phyloP scores from a whole-genome alignment of 2,888 invertebrate genomes.

The Tenodera sinensis region DNA sequence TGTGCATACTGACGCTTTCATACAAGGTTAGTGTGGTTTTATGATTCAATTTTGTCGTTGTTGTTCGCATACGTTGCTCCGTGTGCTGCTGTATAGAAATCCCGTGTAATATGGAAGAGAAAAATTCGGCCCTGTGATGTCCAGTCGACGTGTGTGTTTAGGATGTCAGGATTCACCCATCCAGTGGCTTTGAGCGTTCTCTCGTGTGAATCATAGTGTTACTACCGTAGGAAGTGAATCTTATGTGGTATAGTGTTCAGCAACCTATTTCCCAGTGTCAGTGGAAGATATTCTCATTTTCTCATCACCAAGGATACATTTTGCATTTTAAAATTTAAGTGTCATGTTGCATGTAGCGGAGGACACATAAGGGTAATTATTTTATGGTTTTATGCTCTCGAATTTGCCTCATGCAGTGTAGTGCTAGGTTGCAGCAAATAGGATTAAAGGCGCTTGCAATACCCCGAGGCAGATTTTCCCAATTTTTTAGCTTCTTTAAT shows the following conservation, averaged over 20 bases:
- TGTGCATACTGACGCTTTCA: neutral
- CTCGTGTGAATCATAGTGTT: neutral
- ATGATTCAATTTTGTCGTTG: neutral
- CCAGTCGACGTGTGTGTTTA: neutral
- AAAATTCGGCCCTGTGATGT: neutral
- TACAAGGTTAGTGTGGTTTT: slow-evolving; percentile 19
- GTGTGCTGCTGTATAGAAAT: neutral
- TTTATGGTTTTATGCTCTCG: neutral
- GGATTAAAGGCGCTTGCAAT: neutral
- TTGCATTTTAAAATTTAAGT: neutral
- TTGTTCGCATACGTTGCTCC: neutral
- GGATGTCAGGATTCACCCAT: neutral
- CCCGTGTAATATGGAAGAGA: neutral
- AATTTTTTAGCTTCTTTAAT: too few species aligned
- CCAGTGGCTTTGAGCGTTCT: neutral
- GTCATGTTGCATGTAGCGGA: neutral
- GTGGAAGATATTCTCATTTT: neutral
- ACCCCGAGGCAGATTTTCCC: too few species aligned
- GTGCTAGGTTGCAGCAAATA: neutral
- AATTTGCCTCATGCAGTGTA: neutral
- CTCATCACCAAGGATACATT: neutral
- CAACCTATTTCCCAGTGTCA: neutral
- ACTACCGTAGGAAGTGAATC: neutral
- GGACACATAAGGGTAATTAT: neutral
- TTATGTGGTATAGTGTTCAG: neutral